Evolutionary conservation across 2,113 vertebrate genomes (phyloP).

Genomic region (Polypterus bichir): DNA sequence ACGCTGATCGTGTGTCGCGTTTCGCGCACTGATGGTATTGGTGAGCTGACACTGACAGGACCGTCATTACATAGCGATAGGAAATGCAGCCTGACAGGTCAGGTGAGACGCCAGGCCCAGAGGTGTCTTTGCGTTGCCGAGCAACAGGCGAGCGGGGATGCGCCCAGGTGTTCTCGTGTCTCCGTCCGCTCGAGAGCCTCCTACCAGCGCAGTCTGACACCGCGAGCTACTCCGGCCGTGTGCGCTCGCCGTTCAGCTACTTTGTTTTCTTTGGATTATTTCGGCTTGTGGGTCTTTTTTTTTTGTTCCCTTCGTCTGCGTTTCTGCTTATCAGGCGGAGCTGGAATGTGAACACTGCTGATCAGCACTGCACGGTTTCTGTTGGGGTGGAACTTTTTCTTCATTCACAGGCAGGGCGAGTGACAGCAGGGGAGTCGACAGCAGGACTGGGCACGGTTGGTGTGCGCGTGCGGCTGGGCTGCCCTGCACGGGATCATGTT

Average conservation of each 20-base stretch:
- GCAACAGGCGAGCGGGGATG: constrained; percentile 4
- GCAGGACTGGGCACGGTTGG: too few relatives aligned
- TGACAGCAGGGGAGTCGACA: not conserved
- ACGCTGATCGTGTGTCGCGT: too few relatives aligned
- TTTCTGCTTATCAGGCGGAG: constrained; percentile 19
- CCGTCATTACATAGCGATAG: too few relatives aligned
- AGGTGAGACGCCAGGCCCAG: constrained; percentile 29
- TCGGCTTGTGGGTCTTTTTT: not conserved
- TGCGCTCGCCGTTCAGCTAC: not conserved
- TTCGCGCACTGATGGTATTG: too few relatives aligned
- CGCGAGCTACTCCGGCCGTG: constrained; percentile 12
- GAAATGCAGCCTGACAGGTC: constrained; percentile 55
- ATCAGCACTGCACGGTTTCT: constrained; percentile 7
- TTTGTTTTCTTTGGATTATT: constrained; percentile 1
- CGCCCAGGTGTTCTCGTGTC: constrained; percentile 23
- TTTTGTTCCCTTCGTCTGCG: not conserved
- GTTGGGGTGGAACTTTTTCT: constrained; percentile 27
- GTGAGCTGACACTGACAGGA: too few relatives aligned
- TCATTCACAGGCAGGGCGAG: not conserved
- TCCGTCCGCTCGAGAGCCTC: constrained; percentile 18
- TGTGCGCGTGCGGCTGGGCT: too few relatives aligned
- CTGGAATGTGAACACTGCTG: constrained; percentile 15
- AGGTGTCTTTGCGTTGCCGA: constrained; percentile 8
- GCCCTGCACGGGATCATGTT: constrained; percentile 35
- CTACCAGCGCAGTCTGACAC: not conserved